Evolutionary conservation across 2,797 vertebrate genomes (phyloP).

Genomic region (Silurus lanzhouensis): DNA sequence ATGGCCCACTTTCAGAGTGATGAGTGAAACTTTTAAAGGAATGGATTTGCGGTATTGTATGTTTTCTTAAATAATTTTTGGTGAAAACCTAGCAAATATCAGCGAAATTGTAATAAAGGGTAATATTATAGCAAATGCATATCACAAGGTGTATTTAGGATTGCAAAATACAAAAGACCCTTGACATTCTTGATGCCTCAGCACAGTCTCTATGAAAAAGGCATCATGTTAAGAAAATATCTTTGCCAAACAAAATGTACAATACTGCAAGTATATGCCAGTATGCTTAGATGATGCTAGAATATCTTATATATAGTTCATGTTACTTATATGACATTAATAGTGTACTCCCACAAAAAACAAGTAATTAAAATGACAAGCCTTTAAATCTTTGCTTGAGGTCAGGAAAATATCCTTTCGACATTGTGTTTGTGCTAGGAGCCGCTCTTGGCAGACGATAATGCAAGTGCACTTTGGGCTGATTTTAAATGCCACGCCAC

Average conservation of each 20-base stretch:
- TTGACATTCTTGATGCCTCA: neutral
- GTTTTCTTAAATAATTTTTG: neutral
- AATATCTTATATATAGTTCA: neutral
- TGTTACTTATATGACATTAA: slow-evolving; percentile 1
- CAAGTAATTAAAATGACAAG: slow-evolving; percentile 1
- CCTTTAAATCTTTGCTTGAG: neutral
- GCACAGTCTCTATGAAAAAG: neutral
- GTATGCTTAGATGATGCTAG: neutral
- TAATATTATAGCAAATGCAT: no score
- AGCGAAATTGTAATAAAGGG: neutral
- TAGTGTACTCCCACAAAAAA: neutral
- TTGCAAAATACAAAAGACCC: neutral
- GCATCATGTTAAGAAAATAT: neutral
- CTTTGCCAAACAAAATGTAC: neutral
- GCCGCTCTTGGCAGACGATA: neutral
- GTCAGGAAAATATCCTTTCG: slow-evolving; percentile 3
- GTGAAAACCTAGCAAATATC: neutral
- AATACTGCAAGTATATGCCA: neutral
- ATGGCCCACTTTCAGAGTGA: neutral
- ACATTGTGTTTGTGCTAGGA: slow-evolving; percentile 1
- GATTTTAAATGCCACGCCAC: neutral
- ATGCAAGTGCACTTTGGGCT: neutral
- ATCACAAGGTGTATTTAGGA: no score
- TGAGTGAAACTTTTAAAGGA: neutral
- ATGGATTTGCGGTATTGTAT: neutral